Percentiles rank a stretch among this genome's conserved stretches.
Conservation (phyloP, 2,888 invertebrate genomes). For the Pilophorus perplexus region DNA sequence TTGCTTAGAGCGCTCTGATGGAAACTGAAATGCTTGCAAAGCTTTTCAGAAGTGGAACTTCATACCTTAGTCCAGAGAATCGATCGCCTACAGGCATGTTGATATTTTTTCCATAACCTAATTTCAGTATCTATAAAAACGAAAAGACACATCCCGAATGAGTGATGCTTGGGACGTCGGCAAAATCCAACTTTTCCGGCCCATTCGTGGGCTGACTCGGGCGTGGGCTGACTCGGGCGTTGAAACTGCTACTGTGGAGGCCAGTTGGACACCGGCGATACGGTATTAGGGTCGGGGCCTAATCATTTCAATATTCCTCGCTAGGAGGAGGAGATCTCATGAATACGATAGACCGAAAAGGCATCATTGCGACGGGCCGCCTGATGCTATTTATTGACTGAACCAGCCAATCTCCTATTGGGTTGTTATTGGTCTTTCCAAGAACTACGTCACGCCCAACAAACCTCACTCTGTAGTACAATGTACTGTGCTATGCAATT, state of each 20-base stretch:
- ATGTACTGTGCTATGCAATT: no score
- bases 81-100: no score
- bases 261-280: not conserved
- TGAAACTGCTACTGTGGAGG: not conserved
- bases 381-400: constrained; percentile 6
- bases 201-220: no score
- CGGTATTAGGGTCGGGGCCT: not conserved
- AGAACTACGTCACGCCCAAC: no score
- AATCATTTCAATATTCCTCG: constrained; percentile 11
- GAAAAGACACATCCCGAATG: no score
- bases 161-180: no score
- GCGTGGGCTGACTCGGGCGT: not conserved
- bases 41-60: constrained; percentile 15
- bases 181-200: no score
- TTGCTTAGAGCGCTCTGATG: constrained; percentile 3
- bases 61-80: no score
- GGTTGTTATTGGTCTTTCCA: no score
- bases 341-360: constrained; percentile 19
- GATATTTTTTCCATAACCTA: no score
- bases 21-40: constrained; percentile 10
- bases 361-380: not conserved
- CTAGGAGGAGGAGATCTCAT: constrained; percentile 12
- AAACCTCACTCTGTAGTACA: no score
- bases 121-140: no score
- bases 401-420: not conserved